Conservation (phyloP, 2,797 vertebrate genomes). For the Enoplosus armatus region DNA sequence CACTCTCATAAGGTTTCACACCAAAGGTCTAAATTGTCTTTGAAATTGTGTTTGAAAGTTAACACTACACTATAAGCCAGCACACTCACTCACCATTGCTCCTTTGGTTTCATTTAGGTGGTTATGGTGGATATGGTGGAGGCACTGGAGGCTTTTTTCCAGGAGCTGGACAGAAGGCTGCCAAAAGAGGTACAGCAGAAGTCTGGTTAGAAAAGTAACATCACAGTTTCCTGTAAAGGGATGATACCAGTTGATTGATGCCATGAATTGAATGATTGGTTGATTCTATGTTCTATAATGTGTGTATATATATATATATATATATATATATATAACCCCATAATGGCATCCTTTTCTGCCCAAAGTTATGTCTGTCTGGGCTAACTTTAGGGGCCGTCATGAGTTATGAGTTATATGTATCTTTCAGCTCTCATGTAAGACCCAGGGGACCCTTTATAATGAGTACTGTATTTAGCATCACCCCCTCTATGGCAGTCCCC, state of each 20-base stretch:
- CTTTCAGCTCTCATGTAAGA: not conserved
- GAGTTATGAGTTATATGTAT: not conserved
- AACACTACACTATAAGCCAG: not conserved
- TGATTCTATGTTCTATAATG: too few relatives aligned
- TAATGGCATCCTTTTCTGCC: not conserved
- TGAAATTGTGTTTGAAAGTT: not conserved
- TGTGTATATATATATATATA: too few relatives aligned
- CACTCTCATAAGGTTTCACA: not conserved
- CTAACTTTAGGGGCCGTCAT: not conserved
- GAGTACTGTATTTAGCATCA: not conserved
- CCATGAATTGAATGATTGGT: not conserved
- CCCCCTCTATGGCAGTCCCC: not conserved
- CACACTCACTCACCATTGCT: not conserved
- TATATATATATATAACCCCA: not conserved
- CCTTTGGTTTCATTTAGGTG: constrained; percentile 61
- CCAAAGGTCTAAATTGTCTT: not conserved
- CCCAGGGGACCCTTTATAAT: not conserved
- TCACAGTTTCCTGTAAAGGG: not conserved
- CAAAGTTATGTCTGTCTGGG: not conserved
- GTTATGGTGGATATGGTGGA: constrained; percentile 80
- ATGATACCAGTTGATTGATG: not conserved
- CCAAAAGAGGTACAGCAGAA: constrained; percentile 79
- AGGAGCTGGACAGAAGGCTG: constrained; percentile 84
- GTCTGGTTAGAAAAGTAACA: constrained; percentile 18
- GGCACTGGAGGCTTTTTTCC: constrained; percentile 74